Percentiles rank a stretch among this genome's conserved stretches.
Conservation (phyloP, 2,113 vertebrate genomes). For the Terrapene triunguis region DNA sequence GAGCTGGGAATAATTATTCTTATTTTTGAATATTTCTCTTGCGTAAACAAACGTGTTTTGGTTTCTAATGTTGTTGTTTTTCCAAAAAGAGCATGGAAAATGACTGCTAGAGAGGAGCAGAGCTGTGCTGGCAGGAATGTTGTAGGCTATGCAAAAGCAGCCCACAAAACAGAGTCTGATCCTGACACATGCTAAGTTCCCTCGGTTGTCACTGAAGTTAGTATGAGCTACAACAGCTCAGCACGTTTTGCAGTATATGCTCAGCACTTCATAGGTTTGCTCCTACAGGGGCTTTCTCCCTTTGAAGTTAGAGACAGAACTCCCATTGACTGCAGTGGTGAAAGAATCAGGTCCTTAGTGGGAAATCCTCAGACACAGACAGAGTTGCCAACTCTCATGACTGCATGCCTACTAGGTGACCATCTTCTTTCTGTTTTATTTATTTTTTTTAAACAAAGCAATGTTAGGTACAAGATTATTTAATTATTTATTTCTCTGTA, state of each 20-base stretch:
- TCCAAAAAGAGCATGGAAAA: background rate
- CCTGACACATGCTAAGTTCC: background rate
- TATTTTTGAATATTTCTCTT: background rate
- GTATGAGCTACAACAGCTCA: background rate
- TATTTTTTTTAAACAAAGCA: background rate
- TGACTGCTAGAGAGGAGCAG: background rate
- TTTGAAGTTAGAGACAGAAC: background rate
- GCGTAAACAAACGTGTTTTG: background rate
- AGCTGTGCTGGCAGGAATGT: background rate
- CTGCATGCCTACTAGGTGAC: background rate
- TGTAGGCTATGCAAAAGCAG: background rate
- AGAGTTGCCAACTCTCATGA: background rate
- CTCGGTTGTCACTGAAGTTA: background rate
- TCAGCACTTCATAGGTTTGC: background rate
- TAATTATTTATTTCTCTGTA: conserved; percentile 25
- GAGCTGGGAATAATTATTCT: background rate
- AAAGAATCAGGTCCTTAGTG: background rate
- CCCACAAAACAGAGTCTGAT: background rate
- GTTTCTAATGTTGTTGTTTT: background rate
- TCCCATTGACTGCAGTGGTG: background rate
- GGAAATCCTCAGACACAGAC: background rate
- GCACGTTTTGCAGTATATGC: background rate
- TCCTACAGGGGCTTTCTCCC: background rate
- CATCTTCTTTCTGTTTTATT: background rate
- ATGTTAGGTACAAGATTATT: background rate